Evolutionary conservation across 2,888 invertebrate species (phyloP), one percentile per base, ranked within the genome.

Genomic region (Drosophila sordidula): DNA sequence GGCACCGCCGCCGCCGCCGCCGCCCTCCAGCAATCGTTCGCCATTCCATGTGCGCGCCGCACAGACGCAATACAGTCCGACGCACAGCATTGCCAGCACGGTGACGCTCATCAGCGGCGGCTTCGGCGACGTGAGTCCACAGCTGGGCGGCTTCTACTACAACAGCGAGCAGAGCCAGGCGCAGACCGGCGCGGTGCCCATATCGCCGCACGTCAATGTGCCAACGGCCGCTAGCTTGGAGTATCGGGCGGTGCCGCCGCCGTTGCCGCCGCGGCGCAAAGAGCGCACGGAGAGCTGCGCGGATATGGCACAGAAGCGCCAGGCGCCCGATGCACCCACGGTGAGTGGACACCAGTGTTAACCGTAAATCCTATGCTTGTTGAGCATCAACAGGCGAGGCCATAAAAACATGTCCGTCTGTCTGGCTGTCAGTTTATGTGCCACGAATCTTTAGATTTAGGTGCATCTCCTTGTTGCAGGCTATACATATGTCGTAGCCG

Each of bases 291-390:
- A 92, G 65, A 90, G 87, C 65, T 90, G 90, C 58, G 89, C 89
- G 16, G 90, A 91, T 65, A 81, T 90, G 75, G 92, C 92, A 36
- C 92, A 93, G 78, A 92, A 91, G 69, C 93, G 94, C 78, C 95
- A 95, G 91, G 94, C 94, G 56, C 95, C 94, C 59, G 95, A 95
- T 90, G 95, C 95, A 54, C 95, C 95, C n/a, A 90, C 89, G 68
- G 92, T 92, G 85, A 88, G 77, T 71, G 14, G 6, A 50, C n/a
- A 11, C 2, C 1, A 18, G 3, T n/a, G 6, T 1, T 11, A 4
- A 25, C 42, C 14, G 0, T 14, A 4, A 6, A 12, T 9, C 22
- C n/a, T 11, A 14, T 9, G 22, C 18, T 18, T 22, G 22, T 22
- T 3, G 3, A 22, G 4, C 4, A 22, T 22, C 22, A 22, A 29